A percentile compares a stretch with the other conserved stretches of the same genome.
Evolutionary conservation across 2,113 vertebrate genomes (phyloP).

Genomic region (Aegithalos caudatus): DNA sequence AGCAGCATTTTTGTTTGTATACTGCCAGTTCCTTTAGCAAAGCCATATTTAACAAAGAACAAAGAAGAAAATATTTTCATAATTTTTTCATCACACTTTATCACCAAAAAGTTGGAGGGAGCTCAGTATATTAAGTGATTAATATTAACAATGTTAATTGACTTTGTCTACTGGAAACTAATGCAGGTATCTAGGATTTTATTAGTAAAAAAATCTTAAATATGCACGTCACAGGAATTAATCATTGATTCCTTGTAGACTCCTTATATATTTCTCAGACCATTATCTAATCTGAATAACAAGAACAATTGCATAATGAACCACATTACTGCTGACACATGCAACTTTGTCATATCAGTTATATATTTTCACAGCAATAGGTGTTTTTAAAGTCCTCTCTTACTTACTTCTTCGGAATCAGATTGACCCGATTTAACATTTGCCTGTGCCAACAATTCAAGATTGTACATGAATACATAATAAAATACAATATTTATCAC

Average conservation of each 20-base stretch:
- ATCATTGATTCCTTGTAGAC: conserved; percentile 74
- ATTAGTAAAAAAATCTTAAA: conserved; percentile 69
- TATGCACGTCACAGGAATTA: conserved; percentile 74
- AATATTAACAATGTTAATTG: not conserved
- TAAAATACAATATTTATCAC: not conserved
- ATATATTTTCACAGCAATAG: conserved; percentile 35
- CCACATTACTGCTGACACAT: conserved; percentile 71
- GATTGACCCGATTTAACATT: not conserved
- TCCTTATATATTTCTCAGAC: conserved; percentile 74
- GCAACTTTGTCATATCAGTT: conserved; percentile 68
- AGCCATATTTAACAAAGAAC: not conserved
- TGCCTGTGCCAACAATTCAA: not conserved
- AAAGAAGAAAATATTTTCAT: not conserved
- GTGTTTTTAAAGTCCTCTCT: not conserved
- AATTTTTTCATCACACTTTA: not conserved
- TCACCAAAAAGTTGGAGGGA: conserved; percentile 17
- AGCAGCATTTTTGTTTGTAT: not conserved
- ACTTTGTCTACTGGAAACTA: conserved; percentile 63
- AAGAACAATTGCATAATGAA: conserved; percentile 79
- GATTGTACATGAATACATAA: not conserved
- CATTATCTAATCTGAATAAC: conserved; percentile 76
- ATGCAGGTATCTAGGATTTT: conserved; percentile 60
- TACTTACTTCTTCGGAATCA: conserved; percentile 22
- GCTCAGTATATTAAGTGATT: not conserved
- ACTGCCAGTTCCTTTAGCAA: not conserved